Evolutionary conservation across 2,113 vertebrate species (phyloP).

Genomic region (Poecile atricapillus): DNA sequence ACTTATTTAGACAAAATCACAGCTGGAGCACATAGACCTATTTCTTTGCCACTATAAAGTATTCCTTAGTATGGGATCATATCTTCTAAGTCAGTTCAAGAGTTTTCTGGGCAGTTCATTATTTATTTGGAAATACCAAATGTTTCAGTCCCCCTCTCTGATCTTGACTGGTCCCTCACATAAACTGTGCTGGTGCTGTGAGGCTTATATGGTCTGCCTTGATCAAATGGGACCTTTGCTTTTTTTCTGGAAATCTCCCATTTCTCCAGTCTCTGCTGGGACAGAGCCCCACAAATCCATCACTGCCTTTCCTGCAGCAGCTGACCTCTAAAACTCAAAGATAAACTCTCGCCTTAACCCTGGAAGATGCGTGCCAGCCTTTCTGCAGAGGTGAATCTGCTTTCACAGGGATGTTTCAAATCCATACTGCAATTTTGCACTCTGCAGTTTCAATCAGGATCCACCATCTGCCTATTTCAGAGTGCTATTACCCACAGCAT

Average conservation of each 20-base stretch:
- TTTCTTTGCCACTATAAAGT: background rate
- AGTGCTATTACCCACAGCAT: background rate
- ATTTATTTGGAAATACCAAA: slow-evolving; percentile 3
- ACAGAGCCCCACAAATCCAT: background rate
- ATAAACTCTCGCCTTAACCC: background rate
- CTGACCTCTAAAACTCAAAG: background rate
- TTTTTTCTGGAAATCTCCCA: background rate
- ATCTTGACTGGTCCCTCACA: background rate
- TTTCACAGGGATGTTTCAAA: background rate
- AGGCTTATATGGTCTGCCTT: background rate
- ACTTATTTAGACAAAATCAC: background rate
- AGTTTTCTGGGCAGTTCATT: background rate
- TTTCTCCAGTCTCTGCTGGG: background rate
- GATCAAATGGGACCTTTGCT: background rate
- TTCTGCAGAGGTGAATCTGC: background rate
- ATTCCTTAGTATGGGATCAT: background rate
- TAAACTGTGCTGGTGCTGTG: background rate
- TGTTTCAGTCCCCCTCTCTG: background rate
- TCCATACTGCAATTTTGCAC: background rate
- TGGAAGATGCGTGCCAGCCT: background rate
- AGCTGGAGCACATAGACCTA: background rate
- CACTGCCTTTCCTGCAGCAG: background rate
- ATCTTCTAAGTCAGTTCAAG: background rate
- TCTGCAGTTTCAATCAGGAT: background rate
- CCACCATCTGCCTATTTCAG: background rate